Evolutionary conservation across 2,797 vertebrate species (phyloP), one percentile per base, ranked within the genome.

Genomic region (Cyclopterus lumpus): DNA sequence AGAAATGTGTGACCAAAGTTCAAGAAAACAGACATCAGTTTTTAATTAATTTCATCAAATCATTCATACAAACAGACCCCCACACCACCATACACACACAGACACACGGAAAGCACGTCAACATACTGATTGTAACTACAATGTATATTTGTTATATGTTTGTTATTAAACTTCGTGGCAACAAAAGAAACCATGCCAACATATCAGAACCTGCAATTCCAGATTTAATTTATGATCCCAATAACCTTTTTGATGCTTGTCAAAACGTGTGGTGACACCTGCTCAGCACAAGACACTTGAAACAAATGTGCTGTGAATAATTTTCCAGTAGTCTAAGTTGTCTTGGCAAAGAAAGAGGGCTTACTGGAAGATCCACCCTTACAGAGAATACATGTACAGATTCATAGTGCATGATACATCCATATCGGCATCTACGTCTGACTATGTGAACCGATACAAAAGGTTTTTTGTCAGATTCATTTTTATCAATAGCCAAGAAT

Each of bases 231-330:
- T 30, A 22, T 58, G 60, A 4, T 32, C 20, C 28, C 9, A 20
- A 4, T 30, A 58, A 51, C 22, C 12, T 71, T 60, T 75, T 42
- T 58, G 15, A 30, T 77, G 51, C 71, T 75, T 83, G 82, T 81
- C 55, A 75, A 77, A 82, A 85, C 62, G 5, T 74, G 79, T 11
- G 40, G 58, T 49, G 26, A 55, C 51, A 76, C 57, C 59, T 72
- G 77, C 71, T 72, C 18, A 12, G 18, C 18, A 40, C 4, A 5
- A 26, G 3, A 53, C 48, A 60, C 30, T 28, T 49, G 5, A 71
- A 64, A 67, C 24, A 24, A 28, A 62, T 48, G 40, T 42, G 22
- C 11, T 49, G 10, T 60, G 26, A 72, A 24, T 60, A 34, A 51
- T 66, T 66, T 53, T 66, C 20, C 30, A 36, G 2, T 51, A 24